A percentile compares a stretch with the other conserved stretches of the same genome.
phyloP scores from a whole-genome alignment of 2,797 vertebrate species.

The Lutra lutra region DNA sequence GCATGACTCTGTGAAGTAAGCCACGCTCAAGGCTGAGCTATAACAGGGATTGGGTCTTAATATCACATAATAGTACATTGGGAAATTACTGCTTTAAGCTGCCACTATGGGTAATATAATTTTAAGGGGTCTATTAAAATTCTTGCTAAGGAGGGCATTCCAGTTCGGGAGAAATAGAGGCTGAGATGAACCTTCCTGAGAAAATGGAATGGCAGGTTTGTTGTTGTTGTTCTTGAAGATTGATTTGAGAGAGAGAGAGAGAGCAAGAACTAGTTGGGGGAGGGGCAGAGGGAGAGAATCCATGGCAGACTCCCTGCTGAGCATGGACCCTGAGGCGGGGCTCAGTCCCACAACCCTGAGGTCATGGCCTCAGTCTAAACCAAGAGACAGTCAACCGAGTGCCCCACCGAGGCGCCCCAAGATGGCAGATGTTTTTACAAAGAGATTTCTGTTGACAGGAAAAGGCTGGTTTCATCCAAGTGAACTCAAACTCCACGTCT shows the following conservation, averaged over 20 bases:
- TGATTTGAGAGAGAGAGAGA: background rate
- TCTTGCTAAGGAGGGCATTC: background rate
- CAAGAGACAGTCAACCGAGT: background rate
- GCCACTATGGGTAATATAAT: background rate
- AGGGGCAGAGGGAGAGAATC: background rate
- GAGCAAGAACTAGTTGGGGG: background rate
- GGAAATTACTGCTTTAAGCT: background rate
- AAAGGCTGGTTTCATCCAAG: background rate
- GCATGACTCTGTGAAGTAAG: slow-evolving; percentile 99
- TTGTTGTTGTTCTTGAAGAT: background rate
- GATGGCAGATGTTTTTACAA: slow-evolving; percentile 41
- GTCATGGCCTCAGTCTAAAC: background rate
- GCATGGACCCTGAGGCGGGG: background rate
- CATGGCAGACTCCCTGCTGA: background rate
- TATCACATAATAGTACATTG: background rate
- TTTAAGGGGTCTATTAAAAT: background rate
- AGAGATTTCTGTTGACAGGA: background rate
- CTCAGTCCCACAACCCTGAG: background rate
- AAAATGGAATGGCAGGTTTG: slow-evolving; percentile 11
- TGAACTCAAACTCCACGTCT: background rate
- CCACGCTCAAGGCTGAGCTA: background rate
- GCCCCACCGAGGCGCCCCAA: background rate
- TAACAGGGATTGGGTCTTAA: background rate
- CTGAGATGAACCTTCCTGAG: background rate
- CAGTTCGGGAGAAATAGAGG: background rate